phyloP scores from a whole-genome alignment of 2,797 vertebrate genomes.

The Coracias cyanogaster region DNA sequence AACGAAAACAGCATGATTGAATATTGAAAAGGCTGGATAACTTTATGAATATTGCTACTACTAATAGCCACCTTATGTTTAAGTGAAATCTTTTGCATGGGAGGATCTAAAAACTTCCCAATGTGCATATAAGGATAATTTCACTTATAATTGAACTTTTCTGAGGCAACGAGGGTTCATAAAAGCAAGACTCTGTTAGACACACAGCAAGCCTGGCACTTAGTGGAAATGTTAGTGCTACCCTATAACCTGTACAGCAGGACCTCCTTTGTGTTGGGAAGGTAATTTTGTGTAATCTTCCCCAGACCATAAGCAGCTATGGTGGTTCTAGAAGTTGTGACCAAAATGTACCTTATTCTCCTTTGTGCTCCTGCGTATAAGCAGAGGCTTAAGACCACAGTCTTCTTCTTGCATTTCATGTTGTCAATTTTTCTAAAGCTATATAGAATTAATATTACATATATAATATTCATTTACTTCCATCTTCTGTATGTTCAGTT shows the following conservation, averaged over 20 bases:
- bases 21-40: slow-evolving; percentile 52
- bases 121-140: slow-evolving; percentile 14
- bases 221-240: not conserved
- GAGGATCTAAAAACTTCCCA: slow-evolving; percentile 53
- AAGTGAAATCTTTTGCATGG: slow-evolving; percentile 53
- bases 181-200: not conserved
- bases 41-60: slow-evolving; percentile 36
- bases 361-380: not conserved
- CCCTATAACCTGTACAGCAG: not conserved
- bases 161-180: not conserved
- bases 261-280: not conserved
- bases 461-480: not conserved
- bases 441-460: not conserved
- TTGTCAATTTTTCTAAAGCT: not conserved
- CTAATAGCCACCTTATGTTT: slow-evolving; percentile 62
- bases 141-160: slow-evolving; percentile 21
- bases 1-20: not conserved
- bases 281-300: not conserved
- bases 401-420: not conserved
- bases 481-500: not conserved
- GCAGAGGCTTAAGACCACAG: not conserved
- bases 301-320: not conserved
- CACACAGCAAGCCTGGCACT: not conserved
- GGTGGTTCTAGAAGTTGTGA: not conserved
- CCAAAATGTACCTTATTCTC: not conserved